Evolutionary conservation across 2,888 invertebrate species (phyloP).

Genomic region (Doris montereyensis): DNA sequence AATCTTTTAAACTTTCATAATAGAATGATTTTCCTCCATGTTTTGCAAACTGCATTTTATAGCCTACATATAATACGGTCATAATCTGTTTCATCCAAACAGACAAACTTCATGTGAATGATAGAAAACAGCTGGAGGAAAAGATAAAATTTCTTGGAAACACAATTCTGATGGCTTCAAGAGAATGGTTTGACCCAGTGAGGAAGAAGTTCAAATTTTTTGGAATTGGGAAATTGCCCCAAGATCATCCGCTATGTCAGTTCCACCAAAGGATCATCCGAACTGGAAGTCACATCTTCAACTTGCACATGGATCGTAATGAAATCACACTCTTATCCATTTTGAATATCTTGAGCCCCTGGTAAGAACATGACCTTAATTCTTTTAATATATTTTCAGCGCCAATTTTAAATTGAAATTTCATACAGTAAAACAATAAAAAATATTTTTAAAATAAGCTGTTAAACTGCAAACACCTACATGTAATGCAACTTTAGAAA

Average conservation of each 20-base stretch:
- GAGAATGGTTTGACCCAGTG: slow-evolving; percentile 35
- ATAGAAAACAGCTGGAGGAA: slow-evolving; percentile 3
- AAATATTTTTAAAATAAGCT: too few species aligned
- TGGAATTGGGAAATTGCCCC: slow-evolving; percentile 29
- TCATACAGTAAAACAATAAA: too few species aligned
- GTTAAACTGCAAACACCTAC: too few species aligned
- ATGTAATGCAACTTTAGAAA: too few species aligned
- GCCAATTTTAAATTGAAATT: too few species aligned
- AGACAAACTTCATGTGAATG: slow-evolving; percentile 22
- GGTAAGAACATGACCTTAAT: too few species aligned
- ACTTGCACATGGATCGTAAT: slow-evolving; percentile 28
- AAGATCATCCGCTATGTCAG: slow-evolving; percentile 10
- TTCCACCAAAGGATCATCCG: slow-evolving; percentile 7
- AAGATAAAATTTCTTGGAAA: slow-evolving; percentile 18
- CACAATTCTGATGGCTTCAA: slow-evolving; percentile 27
- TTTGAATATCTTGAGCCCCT: slow-evolving; percentile 23
- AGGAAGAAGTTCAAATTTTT: slow-evolving; percentile 27
- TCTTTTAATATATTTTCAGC: too few species aligned
- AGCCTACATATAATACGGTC: too few species aligned
- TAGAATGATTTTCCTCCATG: too few species aligned
- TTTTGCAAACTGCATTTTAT: too few species aligned
- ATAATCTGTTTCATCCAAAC: too few species aligned
- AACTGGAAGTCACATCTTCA: slow-evolving; percentile 15
- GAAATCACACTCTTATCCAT: slow-evolving; percentile 24
- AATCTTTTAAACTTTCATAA: too few species aligned